Percentiles rank a stretch among this genome's conserved stretches.
These are phyloP conservation scores for Rhynchomys soricoides DNA, from an alignment of 2,113 vertebrate genomes.

Conservation along the genomic window DNA sequence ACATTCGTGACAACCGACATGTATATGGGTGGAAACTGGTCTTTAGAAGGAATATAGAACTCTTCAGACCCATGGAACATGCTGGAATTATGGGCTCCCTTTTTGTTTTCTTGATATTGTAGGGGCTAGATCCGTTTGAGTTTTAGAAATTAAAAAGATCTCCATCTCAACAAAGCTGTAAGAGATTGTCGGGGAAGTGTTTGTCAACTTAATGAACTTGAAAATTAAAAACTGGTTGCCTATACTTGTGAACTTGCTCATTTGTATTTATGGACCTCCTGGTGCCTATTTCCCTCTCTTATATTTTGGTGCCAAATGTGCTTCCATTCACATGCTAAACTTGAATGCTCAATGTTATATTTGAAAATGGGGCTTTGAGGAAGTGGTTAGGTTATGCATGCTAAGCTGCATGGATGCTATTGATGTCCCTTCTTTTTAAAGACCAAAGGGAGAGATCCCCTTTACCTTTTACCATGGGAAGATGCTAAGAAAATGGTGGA, in stretches of 20 bases:
- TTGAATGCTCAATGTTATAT: not conserved
- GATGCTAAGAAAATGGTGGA: not conserved
- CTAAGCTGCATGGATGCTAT: not conserved
- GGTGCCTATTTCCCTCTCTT: not conserved
- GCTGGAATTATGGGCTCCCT: not conserved
- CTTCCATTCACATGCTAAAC: not conserved
- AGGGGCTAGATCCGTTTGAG: not conserved
- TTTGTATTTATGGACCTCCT: not conserved
- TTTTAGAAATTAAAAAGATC: not conserved
- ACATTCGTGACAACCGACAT: not conserved
- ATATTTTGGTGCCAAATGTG: not conserved
- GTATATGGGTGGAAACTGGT: not conserved
- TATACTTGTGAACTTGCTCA: not conserved
- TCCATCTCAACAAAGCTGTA: not conserved
- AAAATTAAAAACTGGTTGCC: not conserved
- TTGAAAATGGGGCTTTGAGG: not conserved
- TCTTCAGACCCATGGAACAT: not conserved
- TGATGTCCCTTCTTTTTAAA: not conserved
- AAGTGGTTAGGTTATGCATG: not conserved
- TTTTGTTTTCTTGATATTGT: not conserved
- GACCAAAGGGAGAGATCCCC: not conserved
- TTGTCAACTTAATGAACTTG: not conserved
- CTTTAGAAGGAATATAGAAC: not conserved
- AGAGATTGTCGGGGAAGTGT: not conserved
- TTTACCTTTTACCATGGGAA: not conserved